Evolutionary conservation across 2,113 vertebrate genomes (phyloP), one percentile per base, ranked within the genome.

Genomic region (Spilogale gracilis): DNA sequence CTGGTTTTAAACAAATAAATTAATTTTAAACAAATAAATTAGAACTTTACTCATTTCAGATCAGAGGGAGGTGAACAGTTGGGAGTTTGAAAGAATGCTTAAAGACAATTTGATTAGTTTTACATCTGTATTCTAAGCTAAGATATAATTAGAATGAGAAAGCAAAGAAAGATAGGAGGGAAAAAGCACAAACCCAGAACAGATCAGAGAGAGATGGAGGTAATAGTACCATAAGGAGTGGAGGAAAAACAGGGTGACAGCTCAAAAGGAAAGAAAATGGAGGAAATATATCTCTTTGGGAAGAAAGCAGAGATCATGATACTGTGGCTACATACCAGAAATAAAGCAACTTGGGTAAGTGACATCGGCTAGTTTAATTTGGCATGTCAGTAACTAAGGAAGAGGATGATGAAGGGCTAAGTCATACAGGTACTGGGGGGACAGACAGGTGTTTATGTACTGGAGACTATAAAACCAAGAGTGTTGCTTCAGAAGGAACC

Each of bases 21-120:
- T 86, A 92, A 38, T 38, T 92, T 96, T 91, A 97, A 96, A 96
- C 89, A 89, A 97, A 96, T 93, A 93, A 58, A 63, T 95, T 86
- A 92, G 91, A 95, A 95, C 82, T 97, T 96, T 67, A 82, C 58
- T 97, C 79, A 92, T 96, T 95, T 79, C 73, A 48, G 58, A 94
- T 43, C 89, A 86, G 94, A 96, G 78, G 96, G 81, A 58, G 95
- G 94, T 61, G 25, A 95, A 96, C 82, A 93, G 89, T 32, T 95
- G 92, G 38, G 91, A 88, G 81, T 74, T 50, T 84, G 78, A 92
- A 96, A 89, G 69, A 69, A 52, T 97, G 80, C 88, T 96, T 92
- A 60, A 95, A 97, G 89, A 89, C n/a, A 65, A 89, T 95, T 96
- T 79, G 60, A 76, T 95, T 93, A 91, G 89, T 32, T 96, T 61